Evolutionary conservation across 2,113 vertebrate species (phyloP).

Genomic region (Abramis brama): DNA sequence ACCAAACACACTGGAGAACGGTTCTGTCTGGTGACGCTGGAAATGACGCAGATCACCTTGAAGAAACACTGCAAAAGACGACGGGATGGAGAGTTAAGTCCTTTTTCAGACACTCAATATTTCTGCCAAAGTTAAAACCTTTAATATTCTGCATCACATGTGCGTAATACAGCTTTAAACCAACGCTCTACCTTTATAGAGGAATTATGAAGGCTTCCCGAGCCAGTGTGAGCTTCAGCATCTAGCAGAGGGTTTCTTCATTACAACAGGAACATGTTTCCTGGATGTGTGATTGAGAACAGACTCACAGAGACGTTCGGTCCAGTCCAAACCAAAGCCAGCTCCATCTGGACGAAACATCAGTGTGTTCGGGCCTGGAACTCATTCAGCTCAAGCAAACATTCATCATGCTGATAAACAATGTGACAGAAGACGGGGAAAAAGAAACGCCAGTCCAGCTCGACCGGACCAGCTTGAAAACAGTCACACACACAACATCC

Average conservation of each 20-base stretch:
- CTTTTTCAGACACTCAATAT: not conserved
- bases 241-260: conserved; percentile 7
- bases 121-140: not conserved
- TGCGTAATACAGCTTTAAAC: not conserved
- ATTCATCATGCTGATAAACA: conserved; percentile 39
- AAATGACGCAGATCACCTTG: not conserved
- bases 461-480: not conserved
- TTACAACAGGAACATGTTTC: not conserved
- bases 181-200: not conserved
- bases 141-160: not conserved
- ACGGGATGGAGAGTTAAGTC: not conserved
- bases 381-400: not conserved
- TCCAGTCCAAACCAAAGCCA: not conserved
- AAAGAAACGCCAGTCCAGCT: not conserved
- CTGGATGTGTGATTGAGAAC: conserved; percentile 10
- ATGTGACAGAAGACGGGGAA: not conserved
- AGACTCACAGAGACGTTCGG: not conserved
- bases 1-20: not conserved
- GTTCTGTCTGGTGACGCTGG: not conserved
- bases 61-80: too few species aligned
- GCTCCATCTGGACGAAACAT: not conserved
- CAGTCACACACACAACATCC: not conserved
- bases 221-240: not conserved
- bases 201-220: not conserved
- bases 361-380: not conserved